Evolutionary conservation across 1,140 invertebrate genomes (phyloP), one percentile per base, ranked within the genome.

Genomic region (Tetraneura akinire): DNA sequence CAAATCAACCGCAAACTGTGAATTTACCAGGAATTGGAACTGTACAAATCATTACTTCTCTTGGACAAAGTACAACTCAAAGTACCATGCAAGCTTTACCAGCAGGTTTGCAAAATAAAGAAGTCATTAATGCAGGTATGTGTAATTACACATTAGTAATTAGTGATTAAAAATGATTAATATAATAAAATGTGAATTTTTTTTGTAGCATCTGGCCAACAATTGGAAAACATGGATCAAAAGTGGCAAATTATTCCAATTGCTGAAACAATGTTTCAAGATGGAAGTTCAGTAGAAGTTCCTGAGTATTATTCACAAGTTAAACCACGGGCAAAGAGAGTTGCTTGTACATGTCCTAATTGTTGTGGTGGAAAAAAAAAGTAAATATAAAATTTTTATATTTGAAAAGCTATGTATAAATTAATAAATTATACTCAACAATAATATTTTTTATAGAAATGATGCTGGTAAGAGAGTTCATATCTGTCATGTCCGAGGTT

Each of bases 331-430:
- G 84, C 92, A 9, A 86, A 95, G 80, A 86, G 97, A 51, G 94
- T 98, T 2, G 96, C 96, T 11, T 98, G 97, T 86, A 97, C 96
- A 0, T 98, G 97, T 87, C 97, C 97, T 0, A 98, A 98, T 86
- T 98, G 97, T 85, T 92, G 93, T 2, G 94, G 96, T 84, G 92
- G 91, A 87, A 92, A 93, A 2, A 94, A 96, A 84, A 91, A 91
- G 89, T 90, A 84, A 85, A 84, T 84, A 45, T 16, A 60, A 11
- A 29, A 47, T n/a, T 45, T 42, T n/a, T 51, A n/a, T n/a, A n/a
- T 32, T 45, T 51, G 0, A 42, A 66, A n/a, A 21, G 53, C 26
- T 18, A 11, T n/a, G n/a, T 29, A 10, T 66, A 16, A 29, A 49
- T n/a, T 6, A 23, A 60, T 57, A 18, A 14, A 18, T 9, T 29